Evolutionary conservation across 2,113 vertebrate genomes (phyloP).

Genomic region (Steatornis caripensis): DNA sequence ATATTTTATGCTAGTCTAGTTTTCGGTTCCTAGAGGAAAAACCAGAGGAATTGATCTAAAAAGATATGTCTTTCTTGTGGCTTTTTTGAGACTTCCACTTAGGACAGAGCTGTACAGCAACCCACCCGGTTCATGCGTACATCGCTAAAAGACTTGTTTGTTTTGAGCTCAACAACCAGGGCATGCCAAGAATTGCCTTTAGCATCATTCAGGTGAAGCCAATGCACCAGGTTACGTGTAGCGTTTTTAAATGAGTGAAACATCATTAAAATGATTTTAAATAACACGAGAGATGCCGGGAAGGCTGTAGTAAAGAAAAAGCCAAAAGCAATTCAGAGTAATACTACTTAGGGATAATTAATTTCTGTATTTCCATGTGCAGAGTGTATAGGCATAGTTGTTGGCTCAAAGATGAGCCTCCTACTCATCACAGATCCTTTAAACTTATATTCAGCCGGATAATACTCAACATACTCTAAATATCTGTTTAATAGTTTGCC

Average conservation of each 20-base stretch:
- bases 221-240: not conserved
- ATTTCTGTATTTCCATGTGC: not conserved
- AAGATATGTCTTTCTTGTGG: not conserved
- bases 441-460: not conserved
- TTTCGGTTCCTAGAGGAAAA: not conserved
- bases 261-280: not conserved
- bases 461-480: not conserved
- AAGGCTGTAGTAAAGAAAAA: not conserved
- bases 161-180: not conserved
- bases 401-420: not conserved
- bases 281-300: not conserved
- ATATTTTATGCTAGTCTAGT: not conserved
- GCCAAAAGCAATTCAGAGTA: not conserved
- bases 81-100: not conserved
- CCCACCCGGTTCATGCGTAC: not conserved
- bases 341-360: not conserved
- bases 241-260: not conserved
- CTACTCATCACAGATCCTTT: not conserved
- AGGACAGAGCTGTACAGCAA: not conserved
- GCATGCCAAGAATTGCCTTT: not conserved
- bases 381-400: not conserved
- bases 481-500: not conserved
- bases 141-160: not conserved
- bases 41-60: not conserved
- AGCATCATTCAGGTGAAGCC: not conserved